phyloP scores from a whole-genome alignment of 2,113 vertebrate species.

The Clarias gariepinus region DNA sequence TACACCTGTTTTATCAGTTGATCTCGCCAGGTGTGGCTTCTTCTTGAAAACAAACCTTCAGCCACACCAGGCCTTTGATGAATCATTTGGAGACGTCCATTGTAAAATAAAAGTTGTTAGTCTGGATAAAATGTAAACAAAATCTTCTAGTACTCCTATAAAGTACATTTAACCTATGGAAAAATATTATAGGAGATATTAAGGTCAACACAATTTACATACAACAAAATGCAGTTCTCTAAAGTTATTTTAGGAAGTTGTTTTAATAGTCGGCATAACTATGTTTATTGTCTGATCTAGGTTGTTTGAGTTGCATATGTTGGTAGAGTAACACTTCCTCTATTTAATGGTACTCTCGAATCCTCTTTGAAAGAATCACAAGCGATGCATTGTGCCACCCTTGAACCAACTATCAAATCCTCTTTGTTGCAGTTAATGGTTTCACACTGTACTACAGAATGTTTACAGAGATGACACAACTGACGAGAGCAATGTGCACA shows the following conservation, averaged over 20 bases:
- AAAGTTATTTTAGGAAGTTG: background rate
- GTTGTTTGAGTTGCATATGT: too few relatives aligned
- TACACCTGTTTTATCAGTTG: background rate
- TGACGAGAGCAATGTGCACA: too few relatives aligned
- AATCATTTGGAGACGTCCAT: background rate
- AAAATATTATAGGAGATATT: background rate
- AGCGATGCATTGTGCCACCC: too few relatives aligned
- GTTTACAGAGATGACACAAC: too few relatives aligned
- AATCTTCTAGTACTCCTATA: too few relatives aligned
- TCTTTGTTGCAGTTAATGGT: too few relatives aligned
- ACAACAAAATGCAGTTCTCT: background rate
- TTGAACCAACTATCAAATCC: too few relatives aligned
- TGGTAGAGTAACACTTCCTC: too few relatives aligned
- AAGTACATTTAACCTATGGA: background rate
- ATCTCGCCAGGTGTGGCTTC: background rate
- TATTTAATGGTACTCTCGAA: too few relatives aligned
- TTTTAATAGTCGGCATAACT: background rate
- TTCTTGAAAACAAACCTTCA: background rate
- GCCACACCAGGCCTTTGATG: background rate
- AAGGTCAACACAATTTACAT: background rate
- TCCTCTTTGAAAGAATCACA: too few relatives aligned
- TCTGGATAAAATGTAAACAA: background rate
- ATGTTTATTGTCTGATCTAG: too few relatives aligned
- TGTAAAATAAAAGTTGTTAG: background rate
- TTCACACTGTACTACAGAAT: too few relatives aligned